Evolutionary conservation across 1,140 invertebrate genomes (phyloP).

Genomic region (Drosophila repletoides): DNA sequence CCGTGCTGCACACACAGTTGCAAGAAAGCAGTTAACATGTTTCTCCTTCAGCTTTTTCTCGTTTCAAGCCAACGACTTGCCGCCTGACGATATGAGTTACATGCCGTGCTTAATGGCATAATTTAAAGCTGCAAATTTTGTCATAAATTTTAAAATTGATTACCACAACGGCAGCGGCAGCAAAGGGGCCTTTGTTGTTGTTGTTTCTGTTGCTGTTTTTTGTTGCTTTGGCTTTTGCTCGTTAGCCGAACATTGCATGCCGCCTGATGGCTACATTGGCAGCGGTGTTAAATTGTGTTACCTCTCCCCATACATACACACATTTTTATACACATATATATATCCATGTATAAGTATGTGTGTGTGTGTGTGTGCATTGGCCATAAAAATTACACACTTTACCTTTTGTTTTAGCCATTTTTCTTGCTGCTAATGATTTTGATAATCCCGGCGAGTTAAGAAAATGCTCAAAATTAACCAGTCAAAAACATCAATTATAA

Average conservation of each 20-base stretch:
- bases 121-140: conserved; percentile 83
- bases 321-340: not conserved
- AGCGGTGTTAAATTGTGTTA: conserved; percentile 78
- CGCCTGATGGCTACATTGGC: conserved; percentile 77
- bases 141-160: conserved; percentile 82
- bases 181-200: conserved; percentile 32
- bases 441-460: conserved; percentile 24
- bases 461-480: conserved; percentile 33
- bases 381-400: conserved; percentile 48
- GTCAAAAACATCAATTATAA: conserved; percentile 29
- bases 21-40: conserved; percentile 77
- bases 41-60: conserved; percentile 77
- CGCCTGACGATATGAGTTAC: conserved; percentile 81
- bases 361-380: conserved; percentile 12
- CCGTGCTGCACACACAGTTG: conserved; percentile 18
- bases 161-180: conserved; percentile 69
- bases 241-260: conserved; percentile 76
- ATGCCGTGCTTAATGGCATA: conserved; percentile 82
- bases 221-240: conserved; percentile 70
- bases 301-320: no score
- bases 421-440: conserved; percentile 46
- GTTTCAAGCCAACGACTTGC: conserved; percentile 74
- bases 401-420: conserved; percentile 47
- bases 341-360: not conserved
- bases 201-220: conserved; percentile 40